These are phyloP conservation scores for Thymelicus acteon DNA, from an alignment of 2,888 invertebrate genomes.

Conservation along the genomic window DNA sequence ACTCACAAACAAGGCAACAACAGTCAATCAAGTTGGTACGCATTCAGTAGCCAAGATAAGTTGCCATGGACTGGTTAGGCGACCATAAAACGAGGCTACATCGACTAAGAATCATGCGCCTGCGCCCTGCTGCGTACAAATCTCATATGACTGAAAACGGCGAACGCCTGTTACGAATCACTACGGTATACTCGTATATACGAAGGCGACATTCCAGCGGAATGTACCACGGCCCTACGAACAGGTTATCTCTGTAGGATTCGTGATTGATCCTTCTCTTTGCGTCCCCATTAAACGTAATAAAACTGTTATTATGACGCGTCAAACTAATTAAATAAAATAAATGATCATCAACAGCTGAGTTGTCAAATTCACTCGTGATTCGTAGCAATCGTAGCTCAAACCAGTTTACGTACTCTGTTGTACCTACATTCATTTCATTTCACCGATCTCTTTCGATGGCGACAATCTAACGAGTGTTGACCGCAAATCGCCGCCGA, in stretches of 20 bases:
- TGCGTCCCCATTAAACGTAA: constrained; percentile 58
- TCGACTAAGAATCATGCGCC: constrained; percentile 62
- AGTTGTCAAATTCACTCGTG: constrained; percentile 44
- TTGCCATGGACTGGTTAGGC: constrained; percentile 65
- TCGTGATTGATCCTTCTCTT: constrained; percentile 66
- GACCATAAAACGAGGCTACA: constrained; percentile 71
- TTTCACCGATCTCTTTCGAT: constrained; percentile 75
- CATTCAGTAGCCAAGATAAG: constrained; percentile 70
- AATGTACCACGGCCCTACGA: constrained; percentile 76
- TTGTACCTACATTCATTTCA: constrained; percentile 46
- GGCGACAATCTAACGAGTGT: constrained; percentile 74
- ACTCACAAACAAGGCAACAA: constrained; percentile 22
- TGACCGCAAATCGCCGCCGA: constrained; percentile 75
- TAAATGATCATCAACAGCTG: constrained; percentile 67
- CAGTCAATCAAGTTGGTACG: constrained; percentile 40
- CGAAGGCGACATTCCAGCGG: constrained; percentile 79
- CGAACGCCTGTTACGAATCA: constrained; percentile 48
- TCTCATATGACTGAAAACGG: constrained; percentile 74
- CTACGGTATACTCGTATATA: constrained; percentile 79
- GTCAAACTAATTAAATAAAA: constrained; percentile 27
- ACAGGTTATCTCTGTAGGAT: constrained; percentile 70
- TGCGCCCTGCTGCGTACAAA: constrained; percentile 72
- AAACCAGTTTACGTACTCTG: constrained; percentile 73
- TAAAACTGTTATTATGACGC: constrained; percentile 45
- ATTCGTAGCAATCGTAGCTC: constrained; percentile 27